These are phyloP conservation scores for Apteryx mantelli DNA, from an alignment of 2,113 vertebrate genomes.

Conservation along the genomic window DNA sequence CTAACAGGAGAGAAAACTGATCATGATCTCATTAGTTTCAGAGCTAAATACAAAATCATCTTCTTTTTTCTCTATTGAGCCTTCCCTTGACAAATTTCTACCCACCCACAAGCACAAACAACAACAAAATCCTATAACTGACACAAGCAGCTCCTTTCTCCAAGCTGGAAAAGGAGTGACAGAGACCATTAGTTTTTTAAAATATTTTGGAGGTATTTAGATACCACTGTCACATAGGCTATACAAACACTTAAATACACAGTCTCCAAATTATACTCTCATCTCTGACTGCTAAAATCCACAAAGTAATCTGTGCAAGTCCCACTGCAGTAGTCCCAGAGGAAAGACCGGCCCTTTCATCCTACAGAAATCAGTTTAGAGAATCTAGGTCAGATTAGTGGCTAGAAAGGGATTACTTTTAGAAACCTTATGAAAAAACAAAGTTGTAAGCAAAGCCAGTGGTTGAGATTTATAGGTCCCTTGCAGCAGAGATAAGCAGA, in stretches of 20 bases:
- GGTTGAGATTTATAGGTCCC: not conserved
- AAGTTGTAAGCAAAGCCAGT: not conserved
- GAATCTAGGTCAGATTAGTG: slow-evolving; percentile 31
- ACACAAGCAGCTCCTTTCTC: not conserved
- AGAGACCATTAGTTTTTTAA: not conserved
- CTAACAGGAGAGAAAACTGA: not conserved
- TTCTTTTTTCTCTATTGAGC: not conserved
- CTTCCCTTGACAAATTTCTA: not conserved
- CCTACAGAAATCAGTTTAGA: slow-evolving; percentile 27
- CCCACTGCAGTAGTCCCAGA: not conserved
- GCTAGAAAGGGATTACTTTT: slow-evolving; percentile 23
- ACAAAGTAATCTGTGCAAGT: not conserved
- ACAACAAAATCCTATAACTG: not conserved
- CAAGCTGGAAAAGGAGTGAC: not conserved
- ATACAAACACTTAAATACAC: not conserved
- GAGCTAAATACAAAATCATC: not conserved
- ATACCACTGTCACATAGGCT: not conserved
- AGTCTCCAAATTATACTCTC: not conserved
- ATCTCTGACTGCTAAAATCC: not conserved
- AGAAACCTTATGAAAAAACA: not conserved
- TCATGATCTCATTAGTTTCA: not conserved
- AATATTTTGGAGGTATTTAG: not conserved
- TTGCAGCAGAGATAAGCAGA: not conserved
- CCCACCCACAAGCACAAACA: not conserved
- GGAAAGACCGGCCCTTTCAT: not conserved